phyloP scores from a whole-genome alignment of 2,113 vertebrate genomes.

The Boulengeromyrus knoepffleri region DNA sequence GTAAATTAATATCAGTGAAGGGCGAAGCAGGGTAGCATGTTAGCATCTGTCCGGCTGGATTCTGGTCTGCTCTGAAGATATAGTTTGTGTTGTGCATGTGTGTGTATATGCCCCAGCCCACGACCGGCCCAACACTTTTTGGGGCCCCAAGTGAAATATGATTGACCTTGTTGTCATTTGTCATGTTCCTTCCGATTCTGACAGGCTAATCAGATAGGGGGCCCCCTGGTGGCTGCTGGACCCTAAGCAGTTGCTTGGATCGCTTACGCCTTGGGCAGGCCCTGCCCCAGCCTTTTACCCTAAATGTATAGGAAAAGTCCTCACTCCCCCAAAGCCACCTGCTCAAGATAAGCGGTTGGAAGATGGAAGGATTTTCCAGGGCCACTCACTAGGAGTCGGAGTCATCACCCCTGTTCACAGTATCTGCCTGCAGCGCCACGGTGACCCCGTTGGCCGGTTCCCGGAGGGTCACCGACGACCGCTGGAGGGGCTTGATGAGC shows the following conservation, averaged over 20 bases:
- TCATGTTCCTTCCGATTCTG: too few species aligned
- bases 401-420: constrained; percentile 52
- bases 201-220: too few species aligned
- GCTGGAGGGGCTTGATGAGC: constrained; percentile 56
- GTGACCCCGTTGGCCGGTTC: constrained; percentile 70
- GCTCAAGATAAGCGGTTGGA: not conserved
- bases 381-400: constrained; percentile 78
- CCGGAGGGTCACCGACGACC: constrained; percentile 45
- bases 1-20: not conserved
- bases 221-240: too few species aligned
- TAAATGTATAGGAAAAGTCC: not conserved
- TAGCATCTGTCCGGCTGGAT: not conserved
- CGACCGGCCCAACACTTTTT: not conserved
- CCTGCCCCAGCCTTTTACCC: not conserved
- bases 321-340: not conserved
- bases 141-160: not conserved
- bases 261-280: not conserved
- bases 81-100: not conserved
- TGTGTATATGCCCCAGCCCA: not conserved
- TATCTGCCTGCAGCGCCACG: constrained; percentile 54
- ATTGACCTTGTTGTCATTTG: not conserved
- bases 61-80: not conserved
- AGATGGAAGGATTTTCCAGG: not conserved
- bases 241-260: not conserved
- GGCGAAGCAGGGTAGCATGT: not conserved